These are phyloP conservation scores for Hyles vespertilio DNA, from an alignment of 1,140 invertebrate species.

Conservation along the genomic window DNA sequence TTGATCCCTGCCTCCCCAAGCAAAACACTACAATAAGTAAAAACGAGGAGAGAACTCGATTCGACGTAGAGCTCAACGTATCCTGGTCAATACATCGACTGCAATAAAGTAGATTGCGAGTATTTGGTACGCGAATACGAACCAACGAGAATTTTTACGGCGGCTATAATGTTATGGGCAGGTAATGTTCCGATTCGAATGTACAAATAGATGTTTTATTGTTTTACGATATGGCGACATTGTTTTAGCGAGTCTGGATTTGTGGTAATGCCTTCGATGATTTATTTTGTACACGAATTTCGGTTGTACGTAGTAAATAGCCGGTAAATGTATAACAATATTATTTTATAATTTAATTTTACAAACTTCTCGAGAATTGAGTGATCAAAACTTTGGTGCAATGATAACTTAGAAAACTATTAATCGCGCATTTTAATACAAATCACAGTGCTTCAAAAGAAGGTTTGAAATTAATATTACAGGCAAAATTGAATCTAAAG, in stretches of 20 bases:
- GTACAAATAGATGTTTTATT: slow-evolving; percentile 59
- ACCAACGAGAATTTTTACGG: slow-evolving; percentile 59
- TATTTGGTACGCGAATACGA: slow-evolving; percentile 61
- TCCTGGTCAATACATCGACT: slow-evolving; percentile 38
- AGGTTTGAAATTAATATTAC: too few relatives aligned
- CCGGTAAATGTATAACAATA: too few relatives aligned
- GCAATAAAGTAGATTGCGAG: slow-evolving; percentile 70
- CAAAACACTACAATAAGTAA: too few relatives aligned
- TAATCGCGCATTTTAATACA: too few relatives aligned
- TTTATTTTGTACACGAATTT: slow-evolving; percentile 9
- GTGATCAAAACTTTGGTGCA: too few relatives aligned
- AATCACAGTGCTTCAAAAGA: too few relatives aligned
- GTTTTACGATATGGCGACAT: slow-evolving; percentile 48
- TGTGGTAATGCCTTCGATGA: slow-evolving; percentile 4
- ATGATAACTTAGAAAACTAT: too few relatives aligned
- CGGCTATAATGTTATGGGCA: slow-evolving; percentile 67
- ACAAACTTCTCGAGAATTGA: too few relatives aligned
- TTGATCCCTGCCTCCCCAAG: slow-evolving; percentile 19
- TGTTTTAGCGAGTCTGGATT: slow-evolving; percentile 13
- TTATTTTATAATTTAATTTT: too few relatives aligned
- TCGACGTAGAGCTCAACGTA: background rate
- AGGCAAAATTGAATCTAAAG: too few relatives aligned
- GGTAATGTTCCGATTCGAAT: slow-evolving; percentile 62
- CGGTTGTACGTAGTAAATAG: too few relatives aligned
- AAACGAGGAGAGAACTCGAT: background rate